These are phyloP conservation scores for Probaryconus sp. DNA, from an alignment of 1,140 invertebrate species.

Conservation along the genomic window DNA sequence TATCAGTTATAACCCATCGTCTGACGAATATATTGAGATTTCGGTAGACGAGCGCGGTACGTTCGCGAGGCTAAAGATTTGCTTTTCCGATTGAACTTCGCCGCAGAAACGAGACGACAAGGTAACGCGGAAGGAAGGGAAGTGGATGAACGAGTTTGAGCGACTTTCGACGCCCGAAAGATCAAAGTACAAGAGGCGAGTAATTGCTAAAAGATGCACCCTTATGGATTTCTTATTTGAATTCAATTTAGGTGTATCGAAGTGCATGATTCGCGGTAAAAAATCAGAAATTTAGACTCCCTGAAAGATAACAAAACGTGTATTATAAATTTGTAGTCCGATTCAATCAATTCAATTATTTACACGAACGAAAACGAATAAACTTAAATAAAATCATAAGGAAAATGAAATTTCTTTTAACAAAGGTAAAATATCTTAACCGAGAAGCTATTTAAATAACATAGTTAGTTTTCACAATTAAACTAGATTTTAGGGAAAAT, in stretches of 20 bases:
- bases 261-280: constrained; percentile 64
- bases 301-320: constrained; percentile 11
- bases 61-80: constrained; percentile 70
- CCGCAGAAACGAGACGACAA: constrained; percentile 58
- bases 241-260: constrained; percentile 74
- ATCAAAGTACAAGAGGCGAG: constrained; percentile 72
- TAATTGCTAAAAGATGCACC: constrained; percentile 74
- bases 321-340: constrained; percentile 5
- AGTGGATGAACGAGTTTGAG: constrained; percentile 60
- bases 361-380: no score
- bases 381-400: no score
- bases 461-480: no score
- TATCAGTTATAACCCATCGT: constrained; percentile 32
- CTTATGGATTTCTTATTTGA: constrained; percentile 76
- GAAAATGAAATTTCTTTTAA: no score
- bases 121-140: constrained; percentile 38
- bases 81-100: constrained; percentile 76
- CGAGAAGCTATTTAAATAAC: no score
- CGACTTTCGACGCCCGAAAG: constrained; percentile 74
- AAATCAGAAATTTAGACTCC: constrained; percentile 32
- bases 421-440: no score
- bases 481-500: neutral
- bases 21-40: constrained; percentile 69
- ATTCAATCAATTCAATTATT: neutral
- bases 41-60: constrained; percentile 30